These are phyloP conservation scores for Melanargia galathea DNA, from an alignment of 2,888 invertebrate species.

Conservation along the genomic window DNA sequence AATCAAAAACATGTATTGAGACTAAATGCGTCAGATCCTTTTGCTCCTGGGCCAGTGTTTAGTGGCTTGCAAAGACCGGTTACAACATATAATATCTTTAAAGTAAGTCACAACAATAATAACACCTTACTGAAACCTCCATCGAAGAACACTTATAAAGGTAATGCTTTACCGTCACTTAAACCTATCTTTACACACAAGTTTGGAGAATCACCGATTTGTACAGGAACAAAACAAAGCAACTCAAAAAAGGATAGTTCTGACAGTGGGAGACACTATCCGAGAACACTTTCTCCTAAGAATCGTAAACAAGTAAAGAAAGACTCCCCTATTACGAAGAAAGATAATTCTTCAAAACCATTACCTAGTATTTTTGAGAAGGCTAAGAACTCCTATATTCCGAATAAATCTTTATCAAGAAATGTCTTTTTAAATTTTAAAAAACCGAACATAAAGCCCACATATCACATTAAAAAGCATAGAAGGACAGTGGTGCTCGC, in stretches of 20 bases:
- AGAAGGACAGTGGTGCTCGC: slow-evolving; percentile 79
- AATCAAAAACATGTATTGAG: slow-evolving; percentile 65
- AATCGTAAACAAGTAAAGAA: slow-evolving; percentile 61
- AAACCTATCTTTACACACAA: slow-evolving; percentile 75
- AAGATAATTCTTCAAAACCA: slow-evolving; percentile 61
- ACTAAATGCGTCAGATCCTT: slow-evolving; percentile 70
- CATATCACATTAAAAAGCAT: slow-evolving; percentile 80
- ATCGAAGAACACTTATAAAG: slow-evolving; percentile 57
- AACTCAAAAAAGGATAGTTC: slow-evolving; percentile 59
- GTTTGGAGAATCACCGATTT: slow-evolving; percentile 74
- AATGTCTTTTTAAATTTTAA: slow-evolving; percentile 77
- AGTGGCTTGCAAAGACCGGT: slow-evolving; percentile 74
- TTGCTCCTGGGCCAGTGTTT: slow-evolving; percentile 78
- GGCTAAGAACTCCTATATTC: slow-evolving; percentile 72
- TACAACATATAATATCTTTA: slow-evolving; percentile 73
- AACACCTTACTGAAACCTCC: slow-evolving; percentile 72
- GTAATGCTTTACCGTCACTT: slow-evolving; percentile 64
- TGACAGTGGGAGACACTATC: slow-evolving; percentile 55
- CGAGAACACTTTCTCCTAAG: slow-evolving; percentile 65
- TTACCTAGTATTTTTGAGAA: slow-evolving; percentile 72
- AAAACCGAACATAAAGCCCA: slow-evolving; percentile 68
- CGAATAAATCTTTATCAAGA: slow-evolving; percentile 70
- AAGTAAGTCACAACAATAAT: slow-evolving; percentile 74
- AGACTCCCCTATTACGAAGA: slow-evolving; percentile 57
- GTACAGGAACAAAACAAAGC: slow-evolving; percentile 53